phyloP scores from a whole-genome alignment of 2,888 invertebrate species.

The Pimpla rufipes region DNA sequence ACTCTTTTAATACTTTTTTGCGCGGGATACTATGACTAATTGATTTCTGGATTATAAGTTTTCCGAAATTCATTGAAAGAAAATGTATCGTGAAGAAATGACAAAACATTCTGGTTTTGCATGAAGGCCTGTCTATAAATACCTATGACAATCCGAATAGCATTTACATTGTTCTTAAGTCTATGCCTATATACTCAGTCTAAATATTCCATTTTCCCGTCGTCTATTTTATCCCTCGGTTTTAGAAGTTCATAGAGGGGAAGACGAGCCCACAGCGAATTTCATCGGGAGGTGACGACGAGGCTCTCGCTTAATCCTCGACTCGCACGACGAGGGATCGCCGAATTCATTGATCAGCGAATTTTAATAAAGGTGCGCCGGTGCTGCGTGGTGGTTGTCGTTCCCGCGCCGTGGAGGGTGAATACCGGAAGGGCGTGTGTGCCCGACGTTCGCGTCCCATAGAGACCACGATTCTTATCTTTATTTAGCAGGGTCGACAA shows the following conservation, averaged over 20 bases:
- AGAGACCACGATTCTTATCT: slow-evolving; percentile 60
- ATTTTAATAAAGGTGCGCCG: slow-evolving; percentile 67
- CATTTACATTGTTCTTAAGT: too few relatives aligned
- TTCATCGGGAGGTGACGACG: slow-evolving; percentile 2
- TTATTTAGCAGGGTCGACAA: slow-evolving; percentile 56
- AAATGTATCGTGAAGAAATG: too few relatives aligned
- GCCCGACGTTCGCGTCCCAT: slow-evolving; percentile 22
- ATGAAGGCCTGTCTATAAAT: too few relatives aligned
- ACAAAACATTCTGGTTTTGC: too few relatives aligned
- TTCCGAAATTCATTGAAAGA: too few relatives aligned
- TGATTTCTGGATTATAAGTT: slow-evolving; percentile 1
- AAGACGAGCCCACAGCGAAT: slow-evolving; percentile 7
- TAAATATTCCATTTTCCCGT: slow-evolving; percentile 7
- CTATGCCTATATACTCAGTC: too few relatives aligned
- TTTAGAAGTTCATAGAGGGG: slow-evolving; percentile 12
- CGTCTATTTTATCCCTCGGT: slow-evolving; percentile 23
- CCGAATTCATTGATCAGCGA: slow-evolving; percentile 69
- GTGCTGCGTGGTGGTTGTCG: not conserved
- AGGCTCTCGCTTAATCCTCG: not conserved
- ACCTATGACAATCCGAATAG: too few relatives aligned
- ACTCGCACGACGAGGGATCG: slow-evolving; percentile 44
- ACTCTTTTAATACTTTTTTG: too few relatives aligned
- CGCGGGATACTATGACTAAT: slow-evolving; percentile 21
- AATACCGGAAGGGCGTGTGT: slow-evolving; percentile 19
- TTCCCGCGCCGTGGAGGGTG: not conserved